A percentile compares a stretch with the other conserved stretches of the same genome.
Evolutionary conservation across 2,888 invertebrate genomes (phyloP).

Genomic region (Archips xylosteana): DNA sequence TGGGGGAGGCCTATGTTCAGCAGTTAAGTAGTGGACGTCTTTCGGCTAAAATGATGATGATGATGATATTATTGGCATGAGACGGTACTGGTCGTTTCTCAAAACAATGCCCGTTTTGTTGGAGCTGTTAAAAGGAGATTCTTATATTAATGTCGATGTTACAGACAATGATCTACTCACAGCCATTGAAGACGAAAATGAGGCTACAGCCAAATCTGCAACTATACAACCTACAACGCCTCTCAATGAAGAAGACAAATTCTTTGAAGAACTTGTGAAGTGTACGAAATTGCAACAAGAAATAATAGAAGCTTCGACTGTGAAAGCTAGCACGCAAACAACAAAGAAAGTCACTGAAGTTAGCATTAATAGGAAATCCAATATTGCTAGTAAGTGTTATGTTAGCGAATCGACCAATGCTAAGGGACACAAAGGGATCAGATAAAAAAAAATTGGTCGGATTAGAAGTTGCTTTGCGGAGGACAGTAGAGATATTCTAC

Average conservation of each 20-base stretch:
- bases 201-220: background rate
- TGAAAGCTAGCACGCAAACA: background rate
- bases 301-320: background rate
- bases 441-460: too few species aligned
- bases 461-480: too few species aligned
- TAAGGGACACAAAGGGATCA: too few species aligned
- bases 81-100: too few species aligned
- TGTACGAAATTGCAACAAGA: conserved; percentile 47
- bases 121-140: background rate
- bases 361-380: background rate
- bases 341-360: background rate
- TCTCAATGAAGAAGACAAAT: conserved; percentile 51
- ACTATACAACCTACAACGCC: conserved; percentile 5
- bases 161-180: background rate
- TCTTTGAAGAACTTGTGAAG: conserved; percentile 59
- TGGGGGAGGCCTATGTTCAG: too few species aligned
- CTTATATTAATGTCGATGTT: background rate
- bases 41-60: too few species aligned
- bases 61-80: too few species aligned
- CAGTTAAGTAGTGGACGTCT: too few species aligned
- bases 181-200: conserved; percentile 20
- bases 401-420: too few species aligned
- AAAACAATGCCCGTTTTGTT: too few species aligned
- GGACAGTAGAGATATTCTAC: too few species aligned
- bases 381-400: background rate